Evolutionary conservation across 2,888 invertebrate genomes (phyloP).

Genomic region (Acleris cristana): DNA sequence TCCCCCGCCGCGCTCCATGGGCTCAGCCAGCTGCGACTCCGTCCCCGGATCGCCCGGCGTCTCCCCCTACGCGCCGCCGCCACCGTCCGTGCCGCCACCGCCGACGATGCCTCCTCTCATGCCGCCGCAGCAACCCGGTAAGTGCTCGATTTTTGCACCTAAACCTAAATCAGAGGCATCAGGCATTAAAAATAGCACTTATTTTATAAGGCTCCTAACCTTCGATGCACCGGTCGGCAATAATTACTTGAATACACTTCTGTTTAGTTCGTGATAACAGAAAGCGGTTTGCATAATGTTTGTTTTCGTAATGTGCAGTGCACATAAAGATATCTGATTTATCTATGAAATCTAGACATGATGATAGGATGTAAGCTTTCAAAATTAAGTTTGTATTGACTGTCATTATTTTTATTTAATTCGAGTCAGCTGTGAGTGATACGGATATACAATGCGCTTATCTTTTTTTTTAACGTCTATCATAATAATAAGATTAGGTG

Average conservation of each 20-base stretch:
- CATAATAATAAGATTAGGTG: background rate
- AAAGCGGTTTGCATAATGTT: conserved; percentile 13
- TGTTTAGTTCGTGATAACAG: conserved; percentile 9
- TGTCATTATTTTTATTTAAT: background rate
- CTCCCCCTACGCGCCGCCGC: conserved; percentile 71
- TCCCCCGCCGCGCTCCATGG: conserved; percentile 63
- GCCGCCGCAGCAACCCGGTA: conserved; percentile 77
- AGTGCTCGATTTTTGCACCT: conserved; percentile 49
- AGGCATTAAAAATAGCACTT: background rate
- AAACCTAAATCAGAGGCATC: background rate
- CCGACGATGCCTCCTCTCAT: conserved; percentile 77
- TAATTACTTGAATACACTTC: conserved; percentile 8
- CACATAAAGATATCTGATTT: conserved; percentile 11
- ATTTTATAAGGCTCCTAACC: conserved; percentile 13
- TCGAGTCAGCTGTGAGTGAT: background rate
- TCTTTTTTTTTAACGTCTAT: background rate
- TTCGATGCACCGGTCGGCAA: conserved; percentile 16
- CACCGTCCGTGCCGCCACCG: conserved; percentile 85
- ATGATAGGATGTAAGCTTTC: conserved; percentile 2
- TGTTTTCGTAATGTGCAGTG: conserved; percentile 7
- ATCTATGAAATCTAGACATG: conserved; percentile 1
- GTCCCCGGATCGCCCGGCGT: conserved; percentile 74
- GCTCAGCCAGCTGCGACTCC: conserved; percentile 73
- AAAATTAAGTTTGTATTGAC: too few species aligned
- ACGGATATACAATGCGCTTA: background rate